Evolutionary conservation across 2,113 vertebrate genomes (phyloP).

Genomic region (Corapipo altera): DNA sequence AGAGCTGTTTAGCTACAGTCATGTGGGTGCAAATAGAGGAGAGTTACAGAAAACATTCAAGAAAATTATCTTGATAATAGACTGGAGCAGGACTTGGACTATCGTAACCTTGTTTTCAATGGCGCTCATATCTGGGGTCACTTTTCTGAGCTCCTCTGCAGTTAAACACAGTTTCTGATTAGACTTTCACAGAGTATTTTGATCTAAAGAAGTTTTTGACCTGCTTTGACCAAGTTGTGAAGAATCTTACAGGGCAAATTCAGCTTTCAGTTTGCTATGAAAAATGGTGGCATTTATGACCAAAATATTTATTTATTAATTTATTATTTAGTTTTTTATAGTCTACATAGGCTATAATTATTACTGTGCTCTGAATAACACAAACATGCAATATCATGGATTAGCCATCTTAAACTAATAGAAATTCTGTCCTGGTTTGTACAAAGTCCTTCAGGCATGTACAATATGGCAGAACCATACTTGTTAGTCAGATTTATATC

Average conservation of each 20-base stretch:
- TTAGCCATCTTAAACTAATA: not conserved
- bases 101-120: not conserved
- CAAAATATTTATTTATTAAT: not conserved
- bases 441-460: not conserved
- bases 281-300: not conserved
- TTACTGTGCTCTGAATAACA: not conserved
- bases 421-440: not conserved
- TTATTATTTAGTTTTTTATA: not conserved
- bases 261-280: not conserved
- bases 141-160: not conserved
- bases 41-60: not conserved
- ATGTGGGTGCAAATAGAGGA: not conserved
- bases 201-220: not conserved
- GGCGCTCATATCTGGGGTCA: not conserved
- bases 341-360: not conserved
- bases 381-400: not conserved
- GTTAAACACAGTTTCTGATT: not conserved
- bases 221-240: not conserved
- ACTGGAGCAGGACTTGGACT: not conserved
- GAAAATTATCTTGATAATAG: not conserved
- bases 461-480: rapidly evolving
- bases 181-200: not conserved
- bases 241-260: not conserved
- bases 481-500: not conserved
- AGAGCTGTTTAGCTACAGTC: not conserved